Percentiles rank a stretch among this genome's conserved stretches.
phyloP scores from a whole-genome alignment of 1,140 invertebrate genomes.

The Cyclina sinensis region DNA sequence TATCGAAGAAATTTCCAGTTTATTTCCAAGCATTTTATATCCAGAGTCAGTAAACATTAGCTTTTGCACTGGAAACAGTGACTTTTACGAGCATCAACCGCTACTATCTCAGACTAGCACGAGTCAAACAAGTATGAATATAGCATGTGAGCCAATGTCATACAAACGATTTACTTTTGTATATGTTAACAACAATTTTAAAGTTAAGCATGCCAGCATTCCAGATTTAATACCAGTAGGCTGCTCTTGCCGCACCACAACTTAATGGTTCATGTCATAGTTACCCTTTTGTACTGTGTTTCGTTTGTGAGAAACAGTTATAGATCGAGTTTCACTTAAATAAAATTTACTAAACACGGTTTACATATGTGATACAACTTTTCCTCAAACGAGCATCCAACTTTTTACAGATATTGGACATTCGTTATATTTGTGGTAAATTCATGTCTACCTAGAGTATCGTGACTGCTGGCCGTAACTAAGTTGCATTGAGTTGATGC shows the following conservation, averaged over 20 bases:
- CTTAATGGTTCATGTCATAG: background rate
- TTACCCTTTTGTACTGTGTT: too few species aligned
- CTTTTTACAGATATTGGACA: too few species aligned
- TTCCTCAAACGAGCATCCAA: too few species aligned
- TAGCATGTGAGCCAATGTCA: background rate
- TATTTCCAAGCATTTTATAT: slow-evolving; percentile 21
- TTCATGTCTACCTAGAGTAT: too few species aligned
- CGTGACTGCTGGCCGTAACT: too few species aligned
- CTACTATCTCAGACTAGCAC: slow-evolving; percentile 29
- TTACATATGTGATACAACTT: too few species aligned
- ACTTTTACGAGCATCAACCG: background rate
- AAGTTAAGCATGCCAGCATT: background rate
- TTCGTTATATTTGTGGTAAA: too few species aligned
- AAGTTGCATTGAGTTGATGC: too few species aligned
- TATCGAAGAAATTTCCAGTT: background rate
- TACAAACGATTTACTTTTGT: slow-evolving; percentile 29
- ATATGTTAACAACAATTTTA: background rate
- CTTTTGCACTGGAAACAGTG: background rate
- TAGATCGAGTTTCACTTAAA: too few species aligned
- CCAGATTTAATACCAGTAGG: slow-evolving; percentile 24
- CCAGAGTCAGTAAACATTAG: slow-evolving; percentile 34
- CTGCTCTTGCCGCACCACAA: background rate
- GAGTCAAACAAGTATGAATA: background rate
- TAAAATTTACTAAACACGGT: too few species aligned
- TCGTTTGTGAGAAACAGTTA: too few species aligned